Percentiles rank a stretch among this genome's conserved stretches.
Conservation (phyloP, 2,113 vertebrate species). For the Anhinga rufa region DNA sequence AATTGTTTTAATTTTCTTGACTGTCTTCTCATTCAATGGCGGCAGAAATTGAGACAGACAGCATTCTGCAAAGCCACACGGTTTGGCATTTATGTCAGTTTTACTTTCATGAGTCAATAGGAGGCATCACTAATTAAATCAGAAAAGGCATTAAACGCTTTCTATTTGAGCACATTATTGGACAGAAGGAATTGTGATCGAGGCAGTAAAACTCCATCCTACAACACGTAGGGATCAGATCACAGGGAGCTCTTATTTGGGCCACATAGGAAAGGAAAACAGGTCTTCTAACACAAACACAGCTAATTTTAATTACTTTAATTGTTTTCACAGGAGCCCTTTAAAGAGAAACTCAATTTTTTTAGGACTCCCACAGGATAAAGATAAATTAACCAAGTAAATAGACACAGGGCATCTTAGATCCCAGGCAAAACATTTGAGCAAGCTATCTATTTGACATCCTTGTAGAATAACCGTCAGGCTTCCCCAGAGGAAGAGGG, state of each 20-base stretch:
- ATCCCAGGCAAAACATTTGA: background rate
- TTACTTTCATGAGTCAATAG: background rate
- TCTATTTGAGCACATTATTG: background rate
- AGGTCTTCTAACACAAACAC: background rate
- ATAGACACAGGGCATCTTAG: background rate
- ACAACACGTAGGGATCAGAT: background rate
- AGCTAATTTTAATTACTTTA: conserved; percentile 10
- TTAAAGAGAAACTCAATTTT: background rate
- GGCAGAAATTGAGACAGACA: background rate
- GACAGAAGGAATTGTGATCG: background rate
- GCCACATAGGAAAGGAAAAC: background rate
- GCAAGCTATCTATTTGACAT: background rate
- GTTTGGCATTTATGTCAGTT: background rate
- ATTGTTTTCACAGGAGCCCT: background rate
- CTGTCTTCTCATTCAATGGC: background rate
- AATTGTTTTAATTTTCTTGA: background rate
- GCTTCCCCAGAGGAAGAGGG: background rate
- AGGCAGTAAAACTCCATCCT: background rate
- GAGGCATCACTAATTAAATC: background rate
- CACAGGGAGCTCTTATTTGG: background rate
- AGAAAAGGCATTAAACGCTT: background rate
- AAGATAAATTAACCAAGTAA: background rate
- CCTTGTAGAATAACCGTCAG: background rate
- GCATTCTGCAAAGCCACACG: background rate
- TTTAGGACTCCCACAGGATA: background rate